Percentiles rank a stretch among this genome's conserved stretches.
phyloP scores from a whole-genome alignment of 30 jellyfish, hydroid and myxozoan genomes.

The Morbakka virulenta region DNA sequence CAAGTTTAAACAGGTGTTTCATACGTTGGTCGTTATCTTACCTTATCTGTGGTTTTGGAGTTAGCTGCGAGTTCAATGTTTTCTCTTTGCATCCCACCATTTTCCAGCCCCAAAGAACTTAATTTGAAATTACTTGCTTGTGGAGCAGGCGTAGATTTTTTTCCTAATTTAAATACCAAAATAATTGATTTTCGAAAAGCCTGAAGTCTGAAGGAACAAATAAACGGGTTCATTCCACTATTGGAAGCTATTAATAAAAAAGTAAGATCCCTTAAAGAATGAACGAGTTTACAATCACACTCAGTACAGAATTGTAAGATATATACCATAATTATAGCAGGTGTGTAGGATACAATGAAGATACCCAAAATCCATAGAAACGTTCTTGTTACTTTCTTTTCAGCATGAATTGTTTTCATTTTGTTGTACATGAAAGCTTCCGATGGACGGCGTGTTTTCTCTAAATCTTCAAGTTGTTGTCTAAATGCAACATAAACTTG shows the following conservation, averaged over 20 bases:
- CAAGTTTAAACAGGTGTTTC: too few relatives aligned
- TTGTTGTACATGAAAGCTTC: background rate
- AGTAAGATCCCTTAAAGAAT: conserved; percentile 70
- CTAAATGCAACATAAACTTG: background rate
- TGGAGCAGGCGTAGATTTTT: too few relatives aligned
- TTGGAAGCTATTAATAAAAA: conserved; percentile 55
- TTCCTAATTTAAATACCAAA: too few relatives aligned
- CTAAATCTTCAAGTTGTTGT: background rate
- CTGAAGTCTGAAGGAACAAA: conserved; percentile 70
- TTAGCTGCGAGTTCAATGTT: too few relatives aligned
- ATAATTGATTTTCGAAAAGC: conserved; percentile 66
- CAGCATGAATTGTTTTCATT: conserved; percentile 6
- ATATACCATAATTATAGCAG: conserved; percentile 59
- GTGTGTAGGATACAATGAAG: conserved; percentile 54
- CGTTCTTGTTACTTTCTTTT: conserved; percentile 51
- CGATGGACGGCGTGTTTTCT: background rate
- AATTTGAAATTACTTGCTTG: too few relatives aligned
- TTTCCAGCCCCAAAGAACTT: too few relatives aligned
- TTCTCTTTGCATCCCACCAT: too few relatives aligned
- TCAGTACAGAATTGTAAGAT: conserved; percentile 72
- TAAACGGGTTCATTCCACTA: conserved; percentile 84
- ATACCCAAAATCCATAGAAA: conserved; percentile 60
- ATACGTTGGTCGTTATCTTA: too few relatives aligned
- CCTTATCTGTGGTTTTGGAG: too few relatives aligned
- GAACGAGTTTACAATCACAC: conserved; percentile 76